A percentile compares a stretch with the other conserved stretches of the same genome.
phyloP scores from a whole-genome alignment of 1,140 invertebrate genomes.

The Hesperophylax magnus region DNA sequence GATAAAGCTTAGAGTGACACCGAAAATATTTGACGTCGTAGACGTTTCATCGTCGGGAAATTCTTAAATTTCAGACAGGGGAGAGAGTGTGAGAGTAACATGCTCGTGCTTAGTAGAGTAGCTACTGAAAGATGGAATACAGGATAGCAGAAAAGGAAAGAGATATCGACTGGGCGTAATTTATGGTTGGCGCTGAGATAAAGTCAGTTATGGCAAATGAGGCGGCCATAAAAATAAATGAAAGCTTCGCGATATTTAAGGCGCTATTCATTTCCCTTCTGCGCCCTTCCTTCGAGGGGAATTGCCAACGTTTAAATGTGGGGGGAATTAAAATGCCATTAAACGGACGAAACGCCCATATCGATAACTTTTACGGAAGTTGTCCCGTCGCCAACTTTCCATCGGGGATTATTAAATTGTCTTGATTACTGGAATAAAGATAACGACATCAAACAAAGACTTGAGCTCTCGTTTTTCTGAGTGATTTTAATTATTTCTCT shows the following conservation, averaged over 20 bases:
- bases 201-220: conserved; percentile 54
- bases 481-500: conserved; percentile 5
- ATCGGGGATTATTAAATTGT: conserved; percentile 25
- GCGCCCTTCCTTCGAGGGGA: background rate
- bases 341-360: conserved; percentile 24
- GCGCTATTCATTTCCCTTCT: conserved; percentile 29
- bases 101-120: background rate
- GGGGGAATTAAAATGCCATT: conserved; percentile 56
- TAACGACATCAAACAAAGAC: conserved; percentile 23
- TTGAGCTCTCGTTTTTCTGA: background rate
- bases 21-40: background rate
- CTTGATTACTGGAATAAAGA: conserved; percentile 23
- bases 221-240: conserved; percentile 55
- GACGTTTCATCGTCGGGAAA: conserved; percentile 1
- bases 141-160: background rate
- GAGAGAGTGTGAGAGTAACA: background rate
- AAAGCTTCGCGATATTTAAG: conserved; percentile 46
- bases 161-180: conserved; percentile 49
- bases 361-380: conserved; percentile 30
- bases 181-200: conserved; percentile 43
- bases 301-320: conserved; percentile 45
- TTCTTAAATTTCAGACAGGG: too few species aligned
- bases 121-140: background rate
- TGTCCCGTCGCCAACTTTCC: conserved; percentile 15
- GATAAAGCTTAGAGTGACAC: conserved; percentile 6